Base-by-base conservation (phyloP, 2,888 invertebrate genomes). In the Cremastinae sp. region DNA sequence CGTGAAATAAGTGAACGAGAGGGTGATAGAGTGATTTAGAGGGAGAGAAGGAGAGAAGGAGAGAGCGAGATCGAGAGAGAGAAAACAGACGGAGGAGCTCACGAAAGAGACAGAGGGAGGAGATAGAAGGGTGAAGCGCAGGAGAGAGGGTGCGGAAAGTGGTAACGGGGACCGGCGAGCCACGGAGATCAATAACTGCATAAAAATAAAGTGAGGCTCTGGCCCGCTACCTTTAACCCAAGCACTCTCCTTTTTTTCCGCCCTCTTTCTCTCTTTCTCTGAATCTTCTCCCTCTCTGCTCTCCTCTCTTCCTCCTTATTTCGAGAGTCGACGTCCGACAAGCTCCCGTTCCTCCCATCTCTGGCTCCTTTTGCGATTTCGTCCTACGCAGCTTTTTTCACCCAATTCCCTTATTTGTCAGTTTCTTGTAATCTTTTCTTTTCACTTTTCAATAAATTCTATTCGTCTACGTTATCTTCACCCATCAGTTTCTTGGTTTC, bases 181-280 rank as follows among this genome's bases (percentile, higher is more conserved):
- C 84, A 87, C 86, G 84, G 85, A 89, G 89, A 89, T 89, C 89
- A 88, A 89, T 89, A 89, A 89, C 89, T 89, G 89, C 89, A 89
- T 89, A 89, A 89, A 89, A 89, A 89, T 89, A 89, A 89, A 88
- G 88, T 86, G 88, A 88, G 88, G 86, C 87, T 89, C 88, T 88
- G 86, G 89, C 88, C 88, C 87, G 87, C 87, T 88, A 88, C 88
- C 88, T 88, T 88, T 87, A 88, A 87, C 88, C 87, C 88, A 85
- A 86, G 72, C 81, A 84, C 76, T 64, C 68, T 64, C 76, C 65
- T 56, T 71, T 75, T 73, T 77, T 74, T 75, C 69, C 73, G 58
- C 79, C 78, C 47, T 66, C 74, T 61, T 74, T 65, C 53, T 22
- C 78, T 72, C 68, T 75, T 79, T 81, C 81, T 80, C 81, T 79